A percentile compares a stretch with the other conserved stretches of the same genome.
These are phyloP conservation scores for Nomada flava DNA, from an alignment of 2,888 invertebrate genomes.

Conservation along the genomic window DNA sequence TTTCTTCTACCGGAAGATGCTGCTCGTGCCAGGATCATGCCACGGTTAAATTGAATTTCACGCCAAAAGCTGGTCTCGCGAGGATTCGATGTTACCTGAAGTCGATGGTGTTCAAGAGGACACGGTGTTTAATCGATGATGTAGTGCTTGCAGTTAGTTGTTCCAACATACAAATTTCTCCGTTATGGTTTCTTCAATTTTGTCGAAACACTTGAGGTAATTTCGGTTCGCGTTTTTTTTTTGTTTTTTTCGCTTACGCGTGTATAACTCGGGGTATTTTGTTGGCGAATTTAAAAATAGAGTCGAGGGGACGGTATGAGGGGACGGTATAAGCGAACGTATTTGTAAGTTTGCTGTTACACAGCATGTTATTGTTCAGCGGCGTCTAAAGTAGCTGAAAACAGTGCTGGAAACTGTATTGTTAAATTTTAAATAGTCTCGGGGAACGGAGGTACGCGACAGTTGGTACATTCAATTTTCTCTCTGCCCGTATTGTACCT, in stretches of 20 bases:
- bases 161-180: background rate
- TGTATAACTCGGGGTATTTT: slow-evolving; percentile 5
- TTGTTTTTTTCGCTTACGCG: background rate
- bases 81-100: background rate
- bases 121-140: background rate
- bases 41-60: slow-evolving; percentile 49
- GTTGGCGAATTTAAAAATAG: slow-evolving; percentile 27
- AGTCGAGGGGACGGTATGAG: background rate
- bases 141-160: background rate
- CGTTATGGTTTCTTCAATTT: background rate
- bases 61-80: slow-evolving; percentile 12
- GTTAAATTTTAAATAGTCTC: slow-evolving; percentile 2
- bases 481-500: background rate
- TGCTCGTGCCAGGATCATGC: slow-evolving; percentile 11
- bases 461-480: background rate
- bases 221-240: too few species aligned
- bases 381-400: background rate
- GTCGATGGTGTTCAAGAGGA: slow-evolving; percentile 4
- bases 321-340: background rate
- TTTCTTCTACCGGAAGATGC: background rate
- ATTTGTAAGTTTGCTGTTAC: slow-evolving; percentile 17
- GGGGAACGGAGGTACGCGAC: background rate
- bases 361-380: background rate
- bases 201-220: too few species aligned
- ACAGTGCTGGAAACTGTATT: background rate